Conservation (phyloP, 2,888 invertebrate genomes). For the Axea sp. region DNA sequence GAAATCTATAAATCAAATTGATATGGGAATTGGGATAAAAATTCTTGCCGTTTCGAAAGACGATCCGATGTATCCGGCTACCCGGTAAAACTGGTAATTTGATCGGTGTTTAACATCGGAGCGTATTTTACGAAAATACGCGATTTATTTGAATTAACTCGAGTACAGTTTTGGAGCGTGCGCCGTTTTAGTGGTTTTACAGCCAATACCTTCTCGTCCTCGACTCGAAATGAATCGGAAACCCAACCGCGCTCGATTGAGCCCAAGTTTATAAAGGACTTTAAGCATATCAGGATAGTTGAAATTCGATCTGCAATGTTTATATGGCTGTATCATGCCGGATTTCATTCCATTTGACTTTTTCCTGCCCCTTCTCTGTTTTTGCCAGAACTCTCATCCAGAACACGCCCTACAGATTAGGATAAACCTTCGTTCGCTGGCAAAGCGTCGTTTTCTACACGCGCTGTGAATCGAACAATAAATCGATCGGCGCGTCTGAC, state of each 20-base stretch:
- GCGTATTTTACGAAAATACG: slow-evolving; percentile 30
- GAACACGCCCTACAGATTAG: slow-evolving; percentile 61
- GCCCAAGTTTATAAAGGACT: slow-evolving; percentile 56
- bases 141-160: slow-evolving; percentile 46
- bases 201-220: slow-evolving; percentile 42
- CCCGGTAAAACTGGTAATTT: slow-evolving; percentile 10
- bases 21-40: too few species aligned
- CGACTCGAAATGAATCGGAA: slow-evolving; percentile 53
- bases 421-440: slow-evolving; percentile 39
- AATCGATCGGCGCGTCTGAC: slow-evolving; percentile 46
- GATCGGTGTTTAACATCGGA: slow-evolving; percentile 16
- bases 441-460: slow-evolving; percentile 37
- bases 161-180: slow-evolving; percentile 37
- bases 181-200: slow-evolving; percentile 51
- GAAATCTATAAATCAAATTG: too few species aligned
- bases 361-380: slow-evolving; percentile 46
- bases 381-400: slow-evolving; percentile 23
- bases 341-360: slow-evolving; percentile 50
- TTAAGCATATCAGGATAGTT: slow-evolving; percentile 51
- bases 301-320: slow-evolving; percentile 58
- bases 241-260: slow-evolving; percentile 52
- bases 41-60: too few species aligned
- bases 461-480: slow-evolving; percentile 52
- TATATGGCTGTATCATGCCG: slow-evolving; percentile 40
- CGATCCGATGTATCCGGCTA: too few species aligned